These are phyloP conservation scores for Leptopilina clavipes DNA, from an alignment of 1,140 invertebrate species.

Conservation along the genomic window DNA sequence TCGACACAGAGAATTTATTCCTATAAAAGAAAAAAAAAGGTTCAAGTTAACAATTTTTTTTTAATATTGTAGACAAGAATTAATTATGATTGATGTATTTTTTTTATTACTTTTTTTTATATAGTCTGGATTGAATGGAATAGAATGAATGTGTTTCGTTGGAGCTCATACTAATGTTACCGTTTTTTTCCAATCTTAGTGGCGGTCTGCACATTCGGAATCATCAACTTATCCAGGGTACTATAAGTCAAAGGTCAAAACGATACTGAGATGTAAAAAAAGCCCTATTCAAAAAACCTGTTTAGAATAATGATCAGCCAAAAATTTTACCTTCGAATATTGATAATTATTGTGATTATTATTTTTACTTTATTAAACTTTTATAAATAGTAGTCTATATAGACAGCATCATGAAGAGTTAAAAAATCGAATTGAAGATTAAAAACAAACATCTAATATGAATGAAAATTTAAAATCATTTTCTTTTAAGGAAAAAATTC, in stretches of 20 bases:
- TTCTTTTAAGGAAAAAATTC: no score
- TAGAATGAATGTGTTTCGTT: constrained; percentile 67
- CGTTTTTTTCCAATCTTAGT: constrained; percentile 74
- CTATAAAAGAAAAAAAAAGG: not conserved
- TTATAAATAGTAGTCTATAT: no score
- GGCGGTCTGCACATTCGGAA: constrained; percentile 71
- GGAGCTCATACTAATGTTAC: constrained; percentile 72
- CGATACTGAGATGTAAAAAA: constrained; percentile 63
- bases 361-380: no score
- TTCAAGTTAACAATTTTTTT: no score
- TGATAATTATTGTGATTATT: constrained; percentile 7
- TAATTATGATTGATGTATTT: not conserved
- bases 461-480: no score
- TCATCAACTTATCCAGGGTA: constrained; percentile 71
- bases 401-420: no score
- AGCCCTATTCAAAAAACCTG: constrained; percentile 51
- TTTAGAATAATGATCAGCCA: constrained; percentile 44
- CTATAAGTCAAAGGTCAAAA: constrained; percentile 70
- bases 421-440: no score
- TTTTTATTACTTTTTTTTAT: not conserved
- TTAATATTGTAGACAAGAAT: not conserved
- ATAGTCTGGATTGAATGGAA: constrained; percentile 62
- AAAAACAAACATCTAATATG: no score
- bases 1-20: no score
- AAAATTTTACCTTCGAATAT: not conserved